Conservation (phyloP, 2,888 invertebrate genomes). For the Pecten maximus region DNA sequence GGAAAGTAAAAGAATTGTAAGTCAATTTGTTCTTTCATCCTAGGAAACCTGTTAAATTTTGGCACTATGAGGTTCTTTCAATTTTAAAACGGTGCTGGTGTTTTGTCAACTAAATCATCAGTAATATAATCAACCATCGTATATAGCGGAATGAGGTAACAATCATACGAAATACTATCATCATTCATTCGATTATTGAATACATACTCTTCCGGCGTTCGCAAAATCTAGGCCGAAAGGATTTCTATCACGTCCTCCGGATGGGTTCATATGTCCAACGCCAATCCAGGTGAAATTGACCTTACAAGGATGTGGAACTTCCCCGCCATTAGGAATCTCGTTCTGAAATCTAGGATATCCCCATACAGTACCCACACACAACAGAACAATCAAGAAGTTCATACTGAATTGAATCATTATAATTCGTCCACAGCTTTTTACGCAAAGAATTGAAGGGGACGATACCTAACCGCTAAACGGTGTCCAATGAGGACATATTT, state of each 20-base stretch:
- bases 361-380: neutral
- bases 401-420: neutral
- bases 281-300: conserved; percentile 54
- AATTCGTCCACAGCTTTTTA: neutral
- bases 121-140: no score
- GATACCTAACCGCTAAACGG: no score
- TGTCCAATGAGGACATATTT: no score
- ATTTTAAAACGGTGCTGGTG: no score
- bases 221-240: conserved; percentile 54
- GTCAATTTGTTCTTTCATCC: no score
- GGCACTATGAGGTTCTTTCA: no score
- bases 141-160: no score
- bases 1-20: no score
- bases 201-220: conserved; percentile 47
- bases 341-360: neutral
- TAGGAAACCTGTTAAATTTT: no score
- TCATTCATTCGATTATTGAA: neutral
- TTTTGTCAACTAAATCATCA: no score
- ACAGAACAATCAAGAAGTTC: neutral
- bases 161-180: no score
- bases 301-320: conserved; percentile 57
- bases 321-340: conserved; percentile 55
- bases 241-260: conserved; percentile 57
- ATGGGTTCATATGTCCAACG: conserved; percentile 53
- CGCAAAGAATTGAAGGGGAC: neutral